Evolutionary conservation across 2,797 vertebrate species (phyloP), one percentile per base, ranked within the genome.

Genomic region (Pitangus sulphuratus): DNA sequence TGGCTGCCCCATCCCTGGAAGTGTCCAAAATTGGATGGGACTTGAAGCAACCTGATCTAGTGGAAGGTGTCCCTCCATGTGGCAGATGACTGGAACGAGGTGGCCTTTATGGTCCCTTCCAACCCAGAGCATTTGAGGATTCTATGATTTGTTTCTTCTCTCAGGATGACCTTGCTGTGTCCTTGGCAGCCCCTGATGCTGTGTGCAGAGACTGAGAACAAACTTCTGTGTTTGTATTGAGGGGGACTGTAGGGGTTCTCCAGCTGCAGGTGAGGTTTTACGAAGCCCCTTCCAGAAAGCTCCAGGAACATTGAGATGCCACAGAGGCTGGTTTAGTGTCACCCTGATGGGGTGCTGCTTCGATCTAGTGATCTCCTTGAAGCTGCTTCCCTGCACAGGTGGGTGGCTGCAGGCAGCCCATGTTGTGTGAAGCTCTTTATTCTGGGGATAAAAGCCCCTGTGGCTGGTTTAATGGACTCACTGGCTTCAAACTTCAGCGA

Each of bases 391-490:
- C 87, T 75, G 71, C 50, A 25, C 56, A 72, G 17, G 86, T 92
- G 88, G 93, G 57, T 25, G 19, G 30, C 60, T 31, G 61, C 62
- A 69, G 60, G 47, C 62, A 45, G 84, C 94, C 97, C 51, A 33
- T 97, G 53, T 96, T 97, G 96, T 97, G 96, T 97, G 97, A 98
- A 97, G 92, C 97, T 95, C 93, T 80, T 68, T 85, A 28, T 61
- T 81, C 72, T 95, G 98, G 87, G 80, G 62, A 66, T 68, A 78
- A 51, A 87, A 94, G 82, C 68, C 92, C 89, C 87, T 18, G 62
- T 97, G 80, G 53, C 40, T 93, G 71, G 84, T 97, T 85, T 98
- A 95, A 61, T 94, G 97, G 98, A 96, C 40, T 77, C 0, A 0
- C 28, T 91, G 77, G 57, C 62, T 90, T 71, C 66, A 54, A 31